Conservation (phyloP, 2,888 invertebrate species). For the Mimumesa dahlbomi region DNA sequence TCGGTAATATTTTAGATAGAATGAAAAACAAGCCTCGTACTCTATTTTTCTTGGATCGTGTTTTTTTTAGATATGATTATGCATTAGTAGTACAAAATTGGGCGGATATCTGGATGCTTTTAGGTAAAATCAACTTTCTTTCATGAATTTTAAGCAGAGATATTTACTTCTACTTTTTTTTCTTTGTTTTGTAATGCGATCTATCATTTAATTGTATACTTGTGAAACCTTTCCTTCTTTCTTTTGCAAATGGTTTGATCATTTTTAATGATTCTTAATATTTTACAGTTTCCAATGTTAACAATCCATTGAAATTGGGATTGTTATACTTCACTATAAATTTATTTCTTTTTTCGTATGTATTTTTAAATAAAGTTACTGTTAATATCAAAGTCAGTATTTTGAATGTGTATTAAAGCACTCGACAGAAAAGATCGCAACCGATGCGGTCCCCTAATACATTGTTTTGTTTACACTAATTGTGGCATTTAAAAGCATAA, state of each 20-base stretch:
- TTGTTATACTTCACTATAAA: not conserved
- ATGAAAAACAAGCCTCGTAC: not conserved
- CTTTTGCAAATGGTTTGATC: not conserved
- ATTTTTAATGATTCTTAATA: not conserved
- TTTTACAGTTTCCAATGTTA: not conserved
- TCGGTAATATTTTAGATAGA: not conserved
- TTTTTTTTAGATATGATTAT: not conserved
- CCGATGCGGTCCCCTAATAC: not conserved
- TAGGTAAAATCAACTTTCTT: slow-evolving; percentile 1
- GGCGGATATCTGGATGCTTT: slow-evolving; percentile 1
- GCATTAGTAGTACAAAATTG: not conserved
- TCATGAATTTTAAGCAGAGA: not conserved
- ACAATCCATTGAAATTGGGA: not conserved
- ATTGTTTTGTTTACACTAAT: slow-evolving; percentile 2
- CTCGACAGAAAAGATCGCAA: not conserved
- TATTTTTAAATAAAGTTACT: slow-evolving; percentile 1
- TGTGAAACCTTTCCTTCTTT: not conserved
- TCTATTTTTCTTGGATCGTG: not conserved
- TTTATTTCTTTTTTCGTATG: no score
- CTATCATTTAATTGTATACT: not conserved
- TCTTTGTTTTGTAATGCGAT: not conserved
- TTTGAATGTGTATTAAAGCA: not conserved
- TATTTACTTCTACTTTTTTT: slow-evolving; percentile 1
- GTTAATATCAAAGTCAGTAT: no score
- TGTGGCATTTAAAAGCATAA: slow-evolving; percentile 20